Evolutionary conservation across 1,140 invertebrate genomes (phyloP).

Genomic region (Brachionus plicatilis): DNA sequence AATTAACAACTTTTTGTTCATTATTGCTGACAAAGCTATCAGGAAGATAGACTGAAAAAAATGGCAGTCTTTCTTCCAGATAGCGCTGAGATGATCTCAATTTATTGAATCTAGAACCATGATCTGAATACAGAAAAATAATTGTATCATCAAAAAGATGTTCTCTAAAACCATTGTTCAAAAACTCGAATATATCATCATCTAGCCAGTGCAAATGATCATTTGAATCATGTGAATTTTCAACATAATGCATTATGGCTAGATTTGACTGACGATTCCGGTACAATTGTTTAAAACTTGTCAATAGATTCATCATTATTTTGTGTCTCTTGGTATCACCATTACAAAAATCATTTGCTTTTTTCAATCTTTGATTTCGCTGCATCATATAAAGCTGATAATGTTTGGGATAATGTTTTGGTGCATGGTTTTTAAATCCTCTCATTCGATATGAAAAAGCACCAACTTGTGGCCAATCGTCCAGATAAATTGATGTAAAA

Average conservation of each 20-base stretch:
- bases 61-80: slow-evolving; percentile 24
- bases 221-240: background rate
- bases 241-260: background rate
- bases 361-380: background rate
- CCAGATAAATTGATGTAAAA: too few relatives aligned
- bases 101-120: slow-evolving; percentile 45
- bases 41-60: slow-evolving; percentile 13
- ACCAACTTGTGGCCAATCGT: too few relatives aligned
- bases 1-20: background rate
- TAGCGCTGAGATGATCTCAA: background rate
- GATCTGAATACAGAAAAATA: slow-evolving; percentile 46
- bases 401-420: slow-evolving; percentile 55
- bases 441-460: slow-evolving; percentile 84
- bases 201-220: background rate
- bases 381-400: slow-evolving; percentile 61
- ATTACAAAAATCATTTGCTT: background rate
- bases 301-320: background rate
- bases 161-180: background rate
- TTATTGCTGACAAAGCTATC: background rate
- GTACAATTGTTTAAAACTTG: background rate
- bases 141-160: slow-evolving; percentile 44
- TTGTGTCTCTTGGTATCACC: background rate
- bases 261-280: background rate
- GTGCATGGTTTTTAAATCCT: slow-evolving; percentile 75
- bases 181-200: background rate